Evolutionary conservation across 1,140 invertebrate species (phyloP).

Genomic region (Aporrectodea caliginosa): DNA sequence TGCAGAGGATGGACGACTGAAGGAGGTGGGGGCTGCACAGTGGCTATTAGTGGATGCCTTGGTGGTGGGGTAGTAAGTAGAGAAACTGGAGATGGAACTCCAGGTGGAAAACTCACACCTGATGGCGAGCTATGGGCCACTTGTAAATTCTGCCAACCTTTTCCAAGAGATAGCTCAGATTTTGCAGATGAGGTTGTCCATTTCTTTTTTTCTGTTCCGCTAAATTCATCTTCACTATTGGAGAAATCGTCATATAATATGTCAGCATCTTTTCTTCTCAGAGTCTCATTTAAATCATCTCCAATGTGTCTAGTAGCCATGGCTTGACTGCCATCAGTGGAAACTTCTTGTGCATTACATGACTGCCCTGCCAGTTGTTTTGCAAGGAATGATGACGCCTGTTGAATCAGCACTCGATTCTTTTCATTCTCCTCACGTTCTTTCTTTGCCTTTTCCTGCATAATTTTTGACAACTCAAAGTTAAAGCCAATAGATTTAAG

Average conservation of each 20-base stretch:
- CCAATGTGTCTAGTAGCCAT: no score
- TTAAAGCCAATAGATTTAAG: constrained; percentile 54
- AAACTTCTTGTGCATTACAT: constrained; percentile 34
- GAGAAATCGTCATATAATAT: neutral
- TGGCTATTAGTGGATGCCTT: neutral
- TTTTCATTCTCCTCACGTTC: constrained; percentile 31
- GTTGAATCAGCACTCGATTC: neutral
- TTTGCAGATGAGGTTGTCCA: no score
- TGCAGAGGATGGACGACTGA: neutral
- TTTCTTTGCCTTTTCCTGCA: constrained; percentile 45
- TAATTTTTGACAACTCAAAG: constrained; percentile 53
- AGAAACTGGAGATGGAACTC: neutral
- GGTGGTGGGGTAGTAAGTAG: neutral
- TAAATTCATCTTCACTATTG: neutral
- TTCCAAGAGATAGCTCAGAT: no score
- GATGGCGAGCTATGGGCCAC: neutral
- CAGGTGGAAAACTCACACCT: neutral
- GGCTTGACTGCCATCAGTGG: neutral
- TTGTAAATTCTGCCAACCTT: neutral
- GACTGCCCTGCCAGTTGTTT: constrained; percentile 35
- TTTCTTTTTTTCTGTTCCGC: neutral
- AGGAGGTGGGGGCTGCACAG: neutral
- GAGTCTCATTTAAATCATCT: neutral
- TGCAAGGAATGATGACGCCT: constrained; percentile 21
- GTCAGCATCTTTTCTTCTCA: neutral